Evolutionary conservation across 1,140 invertebrate genomes (phyloP), one percentile per base, ranked within the genome.

Genomic region (Helicoverpa armigera): DNA sequence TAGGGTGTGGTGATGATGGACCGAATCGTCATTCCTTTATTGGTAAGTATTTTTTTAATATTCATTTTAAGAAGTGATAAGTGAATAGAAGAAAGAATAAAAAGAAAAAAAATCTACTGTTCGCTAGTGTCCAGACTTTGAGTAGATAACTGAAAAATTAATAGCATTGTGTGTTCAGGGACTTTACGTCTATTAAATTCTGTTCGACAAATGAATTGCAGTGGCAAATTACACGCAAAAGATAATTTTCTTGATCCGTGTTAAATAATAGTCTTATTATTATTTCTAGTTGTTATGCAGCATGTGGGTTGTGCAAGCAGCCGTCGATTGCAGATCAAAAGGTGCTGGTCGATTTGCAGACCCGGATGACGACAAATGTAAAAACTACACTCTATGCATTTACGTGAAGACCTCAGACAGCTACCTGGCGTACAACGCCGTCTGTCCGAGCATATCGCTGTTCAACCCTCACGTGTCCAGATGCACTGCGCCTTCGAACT

Each of bases 401-500:
- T 50, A 69, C 31, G 65, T 69, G 11, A 65, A n/a, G 61, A 14
- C 29, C 7, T 43, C 61, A n/a, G 35, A 65, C 61, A 16, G 12
- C 10, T 65, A 51, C 16, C 43, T 72, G 12, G 11, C 50, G 1
- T 31, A 31, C 13, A 72, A 72, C 50, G 11, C 69, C 5, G 50
- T 31, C 4, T 72, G 69, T 16, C 69, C 50, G 0, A 54, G n/a
- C n/a, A 43, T 51, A 11, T 23, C 65, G 3, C 43, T 69, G 16
- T 69, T 69, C 65, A 14, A 69, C 65, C 65, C 65, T 1, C 2
- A 13, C 2, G 51, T 48, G 2, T 51, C 65, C 11, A 50, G 23
- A n/a, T 81, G 73, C 18, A 72, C 73, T 18, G 48, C 35, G 31
- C 54, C 85, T 2, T 69, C 81, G 0, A 86, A 87, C 74, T 81